Evolutionary conservation across 2,888 invertebrate genomes (phyloP), one percentile per base, ranked within the genome.

Genomic region (Calameuta pallipes): DNA sequence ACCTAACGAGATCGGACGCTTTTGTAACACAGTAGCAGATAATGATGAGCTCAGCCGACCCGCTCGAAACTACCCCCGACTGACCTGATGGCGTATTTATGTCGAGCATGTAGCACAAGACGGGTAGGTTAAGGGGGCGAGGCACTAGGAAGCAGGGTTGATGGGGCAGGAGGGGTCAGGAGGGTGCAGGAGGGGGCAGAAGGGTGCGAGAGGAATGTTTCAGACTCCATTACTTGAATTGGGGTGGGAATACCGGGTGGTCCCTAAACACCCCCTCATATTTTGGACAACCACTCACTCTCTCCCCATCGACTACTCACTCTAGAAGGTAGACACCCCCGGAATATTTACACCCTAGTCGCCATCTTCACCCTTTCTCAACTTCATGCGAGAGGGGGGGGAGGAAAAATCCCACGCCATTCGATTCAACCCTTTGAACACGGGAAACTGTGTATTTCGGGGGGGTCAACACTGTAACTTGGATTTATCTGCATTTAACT

Each of bases 151-250:
- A 80, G 36, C 76, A 75, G 73, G 76, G 70, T 11, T 34, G 33
- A 41, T 69, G 73, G 74, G 68, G 68, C 35, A 69, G 78, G 71
- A 3, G 70, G 56, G 79, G 3, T 12, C 12, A 12, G 36, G 36
- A 36, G 36, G 36, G 36, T 11, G 36, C 35, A 0, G 33, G 33
- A 3, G 33, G 76, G 73, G 69, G 71, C 35, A 76, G 77, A 78
- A 75, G 75, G 76, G 82, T 82, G 83, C 82, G 84, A 84, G 84
- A 80, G 81, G 81, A 87, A 89, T 89, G 88, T 89, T 90, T 90
- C 87, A 85, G 89, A 87, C 88, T 90, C 89, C 89, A 89, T 90
- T 90, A 89, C 89, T 88, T 82, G 88, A 87, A 90, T 90, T 90
- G 90, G 83, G 87, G 87, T 89, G 90, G 90, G 89, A 90, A 89